phyloP scores from a whole-genome alignment of 2,797 vertebrate genomes.

The Lutjanus campechanus region DNA sequence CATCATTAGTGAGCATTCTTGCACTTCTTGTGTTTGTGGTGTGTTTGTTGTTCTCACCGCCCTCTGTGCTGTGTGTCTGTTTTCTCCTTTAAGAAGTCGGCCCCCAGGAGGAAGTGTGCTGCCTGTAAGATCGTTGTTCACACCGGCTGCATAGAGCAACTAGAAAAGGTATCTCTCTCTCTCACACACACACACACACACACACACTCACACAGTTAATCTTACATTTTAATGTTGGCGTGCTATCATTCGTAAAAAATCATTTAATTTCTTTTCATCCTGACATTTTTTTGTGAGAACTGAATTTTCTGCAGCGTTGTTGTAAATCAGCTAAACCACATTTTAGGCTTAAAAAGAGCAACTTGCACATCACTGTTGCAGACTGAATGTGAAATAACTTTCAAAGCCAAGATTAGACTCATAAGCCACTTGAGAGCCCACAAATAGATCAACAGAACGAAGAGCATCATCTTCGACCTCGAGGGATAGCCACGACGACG shows the following conservation, averaged over 20 bases:
- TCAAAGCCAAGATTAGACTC: too few species aligned
- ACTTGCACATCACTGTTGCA: too few species aligned
- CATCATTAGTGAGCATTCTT: not conserved
- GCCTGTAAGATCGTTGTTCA: conserved; percentile 98
- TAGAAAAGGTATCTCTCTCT: conserved; percentile 90
- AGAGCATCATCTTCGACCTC: too few species aligned
- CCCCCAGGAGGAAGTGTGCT: conserved; percentile 95
- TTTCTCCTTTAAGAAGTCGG: conserved; percentile 93
- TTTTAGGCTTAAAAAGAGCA: not conserved
- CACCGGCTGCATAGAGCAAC: conserved; percentile 93
- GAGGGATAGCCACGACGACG: too few species aligned
- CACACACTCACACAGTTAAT: conserved; percentile 19
- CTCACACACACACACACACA: conserved; percentile 16
- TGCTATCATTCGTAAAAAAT: not conserved
- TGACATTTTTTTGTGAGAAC: conserved; percentile 25
- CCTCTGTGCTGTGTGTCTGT: conserved; percentile 57
- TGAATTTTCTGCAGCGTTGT: conserved; percentile 10
- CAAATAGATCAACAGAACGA: too few species aligned
- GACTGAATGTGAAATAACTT: too few species aligned
- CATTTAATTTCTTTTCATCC: not conserved
- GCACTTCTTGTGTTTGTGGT: conserved; percentile 6
- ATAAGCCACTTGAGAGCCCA: too few species aligned
- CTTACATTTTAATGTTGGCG: conserved; percentile 18
- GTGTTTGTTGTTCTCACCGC: conserved; percentile 62
- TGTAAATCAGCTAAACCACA: not conserved